Conservation (phyloP, 1,140 invertebrate species). For the Scaptomyza pallida region DNA sequence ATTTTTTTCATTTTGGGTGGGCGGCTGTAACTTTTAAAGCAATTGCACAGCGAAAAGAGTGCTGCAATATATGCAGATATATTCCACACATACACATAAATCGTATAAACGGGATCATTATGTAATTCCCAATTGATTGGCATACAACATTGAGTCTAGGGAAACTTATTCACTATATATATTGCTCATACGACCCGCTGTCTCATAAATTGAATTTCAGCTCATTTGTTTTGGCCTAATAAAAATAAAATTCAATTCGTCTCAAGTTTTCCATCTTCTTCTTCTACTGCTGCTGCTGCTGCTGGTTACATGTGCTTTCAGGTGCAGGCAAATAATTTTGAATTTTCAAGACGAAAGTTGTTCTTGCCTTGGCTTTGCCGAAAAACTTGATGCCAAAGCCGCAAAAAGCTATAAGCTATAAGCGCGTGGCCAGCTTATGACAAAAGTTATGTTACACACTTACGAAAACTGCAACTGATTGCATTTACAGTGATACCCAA, state of each 20-base stretch:
- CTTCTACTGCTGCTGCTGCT: not conserved
- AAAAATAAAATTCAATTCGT: conserved; percentile 42
- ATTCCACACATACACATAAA: not conserved
- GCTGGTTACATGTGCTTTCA: conserved; percentile 12
- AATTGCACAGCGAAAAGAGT: conserved; percentile 18
- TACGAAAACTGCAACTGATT: conserved; percentile 11
- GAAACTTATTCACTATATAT: conserved; percentile 30
- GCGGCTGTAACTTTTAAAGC: not conserved
- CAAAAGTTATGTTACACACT: conserved; percentile 6
- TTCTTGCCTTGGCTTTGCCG: not conserved
- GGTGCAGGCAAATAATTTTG: conserved; percentile 28
- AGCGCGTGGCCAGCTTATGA: conserved; percentile 12
- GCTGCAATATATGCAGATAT: conserved; percentile 15
- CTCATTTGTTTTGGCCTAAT: conserved; percentile 64
- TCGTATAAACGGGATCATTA: not conserved
- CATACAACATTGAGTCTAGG: not conserved
- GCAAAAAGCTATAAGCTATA: not conserved
- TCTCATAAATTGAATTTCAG: conserved; percentile 37
- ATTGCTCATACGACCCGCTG: conserved; percentile 60
- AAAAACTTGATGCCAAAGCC: conserved; percentile 13
- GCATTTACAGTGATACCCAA: conserved; percentile 4
- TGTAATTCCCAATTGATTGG: conserved; percentile 59
- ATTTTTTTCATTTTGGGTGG: no score
- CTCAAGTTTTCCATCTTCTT: no score
- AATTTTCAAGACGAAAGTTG: conserved; percentile 15